Evolutionary conservation across 2,797 vertebrate genomes (phyloP).

Genomic region (Eurystomus glaucurus): DNA sequence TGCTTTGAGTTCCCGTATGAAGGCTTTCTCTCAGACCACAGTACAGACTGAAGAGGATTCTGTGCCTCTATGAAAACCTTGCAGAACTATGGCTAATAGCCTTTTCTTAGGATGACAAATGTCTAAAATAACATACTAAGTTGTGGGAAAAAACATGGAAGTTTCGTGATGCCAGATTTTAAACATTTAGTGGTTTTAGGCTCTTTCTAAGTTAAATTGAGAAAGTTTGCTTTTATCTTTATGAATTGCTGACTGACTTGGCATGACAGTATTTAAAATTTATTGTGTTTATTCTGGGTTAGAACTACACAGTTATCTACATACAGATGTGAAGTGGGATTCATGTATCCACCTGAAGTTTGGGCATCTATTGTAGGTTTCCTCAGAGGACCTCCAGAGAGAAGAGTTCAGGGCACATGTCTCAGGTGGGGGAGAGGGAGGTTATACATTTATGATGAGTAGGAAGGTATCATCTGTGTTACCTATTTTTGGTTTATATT

Average conservation of each 20-base stretch:
- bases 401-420: neutral
- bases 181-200: neutral
- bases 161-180: neutral
- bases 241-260: neutral
- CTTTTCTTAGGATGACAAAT: neutral
- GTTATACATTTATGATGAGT: neutral
- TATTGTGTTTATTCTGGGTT: neutral
- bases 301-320: neutral
- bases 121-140: neutral
- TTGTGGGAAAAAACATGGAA: neutral
- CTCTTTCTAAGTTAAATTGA: neutral
- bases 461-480: neutral
- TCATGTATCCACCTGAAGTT: neutral
- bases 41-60: neutral
- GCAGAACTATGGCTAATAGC: neutral
- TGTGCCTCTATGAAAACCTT: neutral
- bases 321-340: neutral
- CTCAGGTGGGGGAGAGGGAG: neutral
- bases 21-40: neutral
- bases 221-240: neutral
- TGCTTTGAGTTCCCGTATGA: rapidly evolving
- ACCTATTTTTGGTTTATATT: neutral
- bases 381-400: neutral
- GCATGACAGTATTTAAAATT: neutral
- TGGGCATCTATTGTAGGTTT: neutral